phyloP scores from a whole-genome alignment of 2,888 invertebrate species.

The Horisme vitalbata region DNA sequence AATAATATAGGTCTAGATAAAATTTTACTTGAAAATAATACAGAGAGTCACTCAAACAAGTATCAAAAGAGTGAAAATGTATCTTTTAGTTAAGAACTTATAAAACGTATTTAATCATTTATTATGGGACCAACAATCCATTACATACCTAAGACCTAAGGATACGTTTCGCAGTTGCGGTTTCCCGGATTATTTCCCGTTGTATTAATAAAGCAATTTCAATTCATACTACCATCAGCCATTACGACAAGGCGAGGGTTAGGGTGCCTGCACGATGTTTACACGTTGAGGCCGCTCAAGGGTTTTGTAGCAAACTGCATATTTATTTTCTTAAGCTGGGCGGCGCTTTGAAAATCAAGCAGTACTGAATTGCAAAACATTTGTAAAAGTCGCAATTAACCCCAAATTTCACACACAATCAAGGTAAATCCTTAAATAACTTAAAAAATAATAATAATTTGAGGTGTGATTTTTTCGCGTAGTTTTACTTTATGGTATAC shows the following conservation, averaged over 20 bases:
- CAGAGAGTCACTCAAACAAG: no score
- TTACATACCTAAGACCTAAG: constrained; percentile 21
- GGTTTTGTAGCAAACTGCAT: constrained; percentile 5
- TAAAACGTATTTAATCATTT: not conserved
- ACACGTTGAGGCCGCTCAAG: not conserved
- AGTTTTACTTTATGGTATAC: no score
- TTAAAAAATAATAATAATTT: no score
- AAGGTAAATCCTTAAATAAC: no score
- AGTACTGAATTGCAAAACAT: not conserved
- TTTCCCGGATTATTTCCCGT: constrained; percentile 39
- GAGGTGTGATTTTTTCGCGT: no score
- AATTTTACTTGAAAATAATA: no score
- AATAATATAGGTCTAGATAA: no score
- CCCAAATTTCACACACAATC: no score
- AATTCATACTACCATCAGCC: constrained; percentile 49
- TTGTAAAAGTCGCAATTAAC: no score
- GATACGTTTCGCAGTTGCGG: constrained; percentile 31
- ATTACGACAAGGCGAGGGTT: constrained; percentile 43
- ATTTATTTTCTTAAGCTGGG: not conserved
- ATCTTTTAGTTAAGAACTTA: no score
- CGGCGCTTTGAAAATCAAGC: constrained; percentile 1
- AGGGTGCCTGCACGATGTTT: constrained; percentile 13
- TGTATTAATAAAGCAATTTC: constrained; percentile 52
- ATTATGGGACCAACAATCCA: constrained; percentile 23
- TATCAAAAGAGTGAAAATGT: no score